Base-by-base conservation (phyloP, 2,888 invertebrate species). In the Drosophila mimetica region DNA sequence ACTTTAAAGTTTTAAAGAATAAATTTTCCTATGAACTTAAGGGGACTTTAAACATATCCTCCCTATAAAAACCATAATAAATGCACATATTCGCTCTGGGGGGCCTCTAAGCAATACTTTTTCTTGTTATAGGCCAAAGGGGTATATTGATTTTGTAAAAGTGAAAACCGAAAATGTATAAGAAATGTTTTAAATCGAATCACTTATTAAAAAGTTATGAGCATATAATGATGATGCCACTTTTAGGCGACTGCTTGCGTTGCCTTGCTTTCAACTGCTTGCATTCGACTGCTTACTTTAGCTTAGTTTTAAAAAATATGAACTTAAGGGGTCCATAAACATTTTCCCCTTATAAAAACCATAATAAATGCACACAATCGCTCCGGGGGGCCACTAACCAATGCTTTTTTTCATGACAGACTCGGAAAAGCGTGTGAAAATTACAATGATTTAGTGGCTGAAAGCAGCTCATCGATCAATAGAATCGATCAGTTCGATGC, bases 361-460 rank as follows among this genome's bases (percentile, higher is more conserved):
- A 16, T 42, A 28, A 28, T 28, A 54, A 59, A 36, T 54, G 30
- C 36, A 20, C 30, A 22, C 60, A 60, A 20, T 54, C 60, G 60
- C 60, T 44, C 13, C 54, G 16, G 60, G 59, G 60, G 25, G 39
- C 37, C 36, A 11, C 18, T 59, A 34, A 42, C 32, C 52, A 42
- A 9, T 30, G 22, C 41, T 14, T 34, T 44, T 59, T 36, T 54
- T 32, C 65, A 50, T 25, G 42, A 2, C 36, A n/a, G 59, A 28
- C 9, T 36, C 11, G 14, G 54, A 18, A 50, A 67, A 71, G 77
- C 74, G 80, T 83, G 77, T 80, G 80, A 76, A 83, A 83, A 81
- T 80, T 74, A 80, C 78, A 77, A 66, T 77, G 74, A 76, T 81
- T 83, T 77, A 76, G 71, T 80, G 46, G 63, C 66, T 72, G 65